Base-by-base conservation (phyloP, 2,113 vertebrate genomes). In the Stercorarius parasiticus region DNA sequence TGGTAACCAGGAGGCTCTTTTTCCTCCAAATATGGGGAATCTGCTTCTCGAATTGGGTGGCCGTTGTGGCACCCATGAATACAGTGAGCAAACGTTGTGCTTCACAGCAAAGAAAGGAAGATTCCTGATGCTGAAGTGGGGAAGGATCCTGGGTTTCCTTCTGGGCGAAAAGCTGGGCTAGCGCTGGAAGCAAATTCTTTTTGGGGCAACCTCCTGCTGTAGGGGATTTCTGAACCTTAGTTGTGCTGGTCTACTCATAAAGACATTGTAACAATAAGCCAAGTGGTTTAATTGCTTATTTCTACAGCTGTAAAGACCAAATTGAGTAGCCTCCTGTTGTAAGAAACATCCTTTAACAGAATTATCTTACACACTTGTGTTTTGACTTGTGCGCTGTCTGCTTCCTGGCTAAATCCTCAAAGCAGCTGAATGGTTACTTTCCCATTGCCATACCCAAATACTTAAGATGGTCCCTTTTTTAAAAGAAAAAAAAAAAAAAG, bases 41-140 rank as follows among this genome's bases (percentile, higher is more conserved):
- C 19, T n/a, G 23, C 40, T 49, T 12, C 38, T 59, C 12, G 1
- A 15, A 3, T 1, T 9, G n/a, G n/a, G 12, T 45, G 1, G 0
- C 19, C 1, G 0, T 10, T 11, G 34, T 42, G 42, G 16, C 17
- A 5, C 65, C 27, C 10, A 5, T 11, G 9, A 30, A 32, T 2
- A 4, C 43, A 16, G 26, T 10, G 13, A 47, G 58, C 3, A 65
- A 14, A 14, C 0, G 2, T 17, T 21, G 45, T 10, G 45, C 45
- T 47, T 47, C 45, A 20, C 12, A 8, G 34, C 1, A 3, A 27
- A 19, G 43, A 38, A 19, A 5, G 5, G 4, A 8, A 6, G 27
- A 7, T 25, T 29, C 1, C 1, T 8, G 18, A 3, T 3, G 30
- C 4, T 20, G n/a, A 12, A 17, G 10, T 1, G 2, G 10, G 25